These are phyloP conservation scores for Diprion similis DNA, from an alignment of 1,140 invertebrate species.

Conservation along the genomic window DNA sequence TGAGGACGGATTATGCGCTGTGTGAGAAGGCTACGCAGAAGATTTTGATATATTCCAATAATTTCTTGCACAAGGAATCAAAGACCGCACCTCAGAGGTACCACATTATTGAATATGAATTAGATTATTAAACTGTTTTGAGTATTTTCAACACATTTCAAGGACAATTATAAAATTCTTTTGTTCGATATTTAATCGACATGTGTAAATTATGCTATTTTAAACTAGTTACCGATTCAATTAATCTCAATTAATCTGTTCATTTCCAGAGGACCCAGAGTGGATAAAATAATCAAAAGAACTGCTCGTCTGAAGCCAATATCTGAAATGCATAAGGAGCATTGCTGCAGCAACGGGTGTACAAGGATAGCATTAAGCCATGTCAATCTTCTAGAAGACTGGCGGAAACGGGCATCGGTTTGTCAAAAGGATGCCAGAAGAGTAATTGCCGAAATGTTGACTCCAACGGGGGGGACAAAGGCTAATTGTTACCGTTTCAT, in stretches of 20 bases:
- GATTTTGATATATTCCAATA: slow-evolving; percentile 27
- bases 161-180: no score
- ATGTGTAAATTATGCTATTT: no score
- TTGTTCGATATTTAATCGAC: no score
- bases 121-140: no score
- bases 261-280: slow-evolving; percentile 6
- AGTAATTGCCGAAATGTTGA: background rate
- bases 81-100: slow-evolving; percentile 22
- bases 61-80: slow-evolving; percentile 27
- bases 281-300: slow-evolving; percentile 15
- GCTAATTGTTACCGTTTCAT: slow-evolving; percentile 5
- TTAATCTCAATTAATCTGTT: no score
- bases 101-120: no score
- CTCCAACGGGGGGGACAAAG: background rate
- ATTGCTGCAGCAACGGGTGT: slow-evolving; percentile 23
- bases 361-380: slow-evolving; percentile 21
- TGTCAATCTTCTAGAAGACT: slow-evolving; percentile 13
- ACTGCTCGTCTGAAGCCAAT: slow-evolving; percentile 21
- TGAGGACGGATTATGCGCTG: slow-evolving; percentile 19
- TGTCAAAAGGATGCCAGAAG: slow-evolving; percentile 4
- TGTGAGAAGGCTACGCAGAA: slow-evolving; percentile 27
- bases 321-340: slow-evolving; percentile 13
- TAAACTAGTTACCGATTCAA: no score
- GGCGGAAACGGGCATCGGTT: background rate
- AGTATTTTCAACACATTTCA: no score